Evolutionary conservation across 2,797 vertebrate genomes (phyloP).

Genomic region (Notolabrus celidotus): DNA sequence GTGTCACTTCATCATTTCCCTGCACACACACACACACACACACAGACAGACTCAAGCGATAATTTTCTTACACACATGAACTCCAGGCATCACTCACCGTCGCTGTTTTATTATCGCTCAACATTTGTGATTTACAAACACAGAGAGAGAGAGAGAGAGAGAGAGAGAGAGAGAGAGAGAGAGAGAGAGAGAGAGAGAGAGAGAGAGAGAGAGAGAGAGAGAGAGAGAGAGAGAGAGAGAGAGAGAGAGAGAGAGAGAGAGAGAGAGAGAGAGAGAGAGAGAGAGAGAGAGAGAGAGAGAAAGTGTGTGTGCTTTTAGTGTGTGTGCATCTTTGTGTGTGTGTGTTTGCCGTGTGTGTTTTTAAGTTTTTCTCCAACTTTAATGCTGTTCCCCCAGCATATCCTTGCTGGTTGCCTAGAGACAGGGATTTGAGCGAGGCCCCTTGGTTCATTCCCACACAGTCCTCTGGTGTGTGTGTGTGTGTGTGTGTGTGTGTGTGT

Average conservation of each 20-base stretch:
- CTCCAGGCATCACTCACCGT: constrained; percentile 47
- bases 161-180: constrained; percentile 51
- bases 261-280: constrained; percentile 47
- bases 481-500: constrained; percentile 41
- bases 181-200: constrained; percentile 46
- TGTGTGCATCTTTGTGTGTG: constrained; percentile 54
- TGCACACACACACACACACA: not conserved
- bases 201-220: constrained; percentile 46
- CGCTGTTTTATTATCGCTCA: constrained; percentile 49
- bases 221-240: constrained; percentile 44
- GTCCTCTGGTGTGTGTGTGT: constrained; percentile 69
- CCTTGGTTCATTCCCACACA: constrained; percentile 99
- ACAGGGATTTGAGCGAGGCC: constrained; percentile 98
- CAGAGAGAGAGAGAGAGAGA: constrained; percentile 48
- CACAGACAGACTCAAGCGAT: not conserved
- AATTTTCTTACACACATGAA: constrained; percentile 9
- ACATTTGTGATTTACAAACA: constrained; percentile 89
- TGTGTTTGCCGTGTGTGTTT: constrained; percentile 37
- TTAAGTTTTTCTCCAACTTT: constrained; percentile 94
- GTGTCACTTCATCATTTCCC: constrained; percentile 50
- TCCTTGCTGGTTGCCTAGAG: constrained; percentile 97
- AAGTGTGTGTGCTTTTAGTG: too few relatives aligned
- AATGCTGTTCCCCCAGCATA: constrained; percentile 99
- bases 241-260: constrained; percentile 46
- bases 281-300: constrained; percentile 43